Percentiles rank a stretch among this genome's conserved stretches.
These are phyloP conservation scores for Taeniopygia guttata DNA, from an alignment of 2,797 vertebrate species.

Conservation along the genomic window DNA sequence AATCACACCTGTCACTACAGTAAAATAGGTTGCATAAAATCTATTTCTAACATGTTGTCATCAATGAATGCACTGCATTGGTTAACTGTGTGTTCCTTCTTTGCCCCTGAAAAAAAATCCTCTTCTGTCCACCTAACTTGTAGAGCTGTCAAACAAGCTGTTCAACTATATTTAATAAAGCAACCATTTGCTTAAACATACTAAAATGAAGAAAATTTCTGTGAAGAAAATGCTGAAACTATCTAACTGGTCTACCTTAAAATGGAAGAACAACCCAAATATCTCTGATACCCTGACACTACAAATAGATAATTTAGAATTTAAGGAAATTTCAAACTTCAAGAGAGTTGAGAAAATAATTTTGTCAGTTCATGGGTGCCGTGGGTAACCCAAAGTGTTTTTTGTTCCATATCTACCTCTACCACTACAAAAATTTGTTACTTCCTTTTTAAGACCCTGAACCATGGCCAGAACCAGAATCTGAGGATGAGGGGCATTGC, in stretches of 20 bases:
- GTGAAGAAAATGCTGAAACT: not conserved
- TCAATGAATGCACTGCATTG: not conserved
- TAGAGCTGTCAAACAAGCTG: not conserved
- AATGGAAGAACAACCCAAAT: not conserved
- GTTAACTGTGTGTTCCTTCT: not conserved
- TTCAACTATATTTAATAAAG: not conserved
- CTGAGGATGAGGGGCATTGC: fast-evolving
- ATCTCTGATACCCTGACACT: not conserved
- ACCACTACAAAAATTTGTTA: fast-evolving
- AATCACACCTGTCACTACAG: not conserved
- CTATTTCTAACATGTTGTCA: not conserved
- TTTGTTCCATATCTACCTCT: not conserved
- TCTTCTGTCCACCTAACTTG: not conserved
- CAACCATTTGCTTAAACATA: not conserved
- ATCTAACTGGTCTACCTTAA: not conserved
- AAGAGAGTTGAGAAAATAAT: not conserved
- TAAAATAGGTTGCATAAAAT: not conserved
- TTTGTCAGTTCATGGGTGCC: not conserved
- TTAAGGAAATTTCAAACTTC: not conserved
- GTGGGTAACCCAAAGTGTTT: fast-evolving
- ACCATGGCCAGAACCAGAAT: not conserved
- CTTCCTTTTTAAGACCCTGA: not conserved
- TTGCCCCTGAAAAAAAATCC: not conserved
- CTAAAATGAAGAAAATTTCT: no score
- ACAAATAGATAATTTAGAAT: not conserved